Evolutionary conservation across 35 echinoderm and acorn worm species (phyloP).

Genomic region (Anneissia japonica): DNA sequence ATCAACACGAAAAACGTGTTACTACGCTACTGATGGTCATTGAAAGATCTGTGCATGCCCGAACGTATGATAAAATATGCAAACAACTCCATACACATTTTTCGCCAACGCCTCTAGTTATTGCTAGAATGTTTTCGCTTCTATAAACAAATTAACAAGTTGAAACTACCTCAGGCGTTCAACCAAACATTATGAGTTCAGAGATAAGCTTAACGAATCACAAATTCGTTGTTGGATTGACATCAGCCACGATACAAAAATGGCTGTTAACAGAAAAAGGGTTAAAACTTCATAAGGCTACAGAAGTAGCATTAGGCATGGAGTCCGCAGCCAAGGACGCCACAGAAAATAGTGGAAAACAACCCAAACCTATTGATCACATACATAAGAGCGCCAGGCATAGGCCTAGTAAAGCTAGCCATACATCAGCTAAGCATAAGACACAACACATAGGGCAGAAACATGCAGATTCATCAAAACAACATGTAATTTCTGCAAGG

Average conservation of each 20-base stretch:
- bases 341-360: too few species aligned
- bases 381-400: too few species aligned
- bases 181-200: background rate
- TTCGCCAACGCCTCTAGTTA: background rate
- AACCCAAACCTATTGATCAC: too few species aligned
- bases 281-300: background rate
- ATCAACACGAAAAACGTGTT: background rate
- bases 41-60: background rate
- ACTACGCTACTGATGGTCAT: background rate
- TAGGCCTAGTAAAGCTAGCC: too few species aligned
- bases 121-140: background rate
- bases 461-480: too few species aligned
- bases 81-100: background rate
- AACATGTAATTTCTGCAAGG: too few species aligned
- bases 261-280: background rate
- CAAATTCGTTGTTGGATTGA: background rate
- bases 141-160: background rate
- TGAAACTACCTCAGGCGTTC: background rate
- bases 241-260: background rate
- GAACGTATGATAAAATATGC: background rate
- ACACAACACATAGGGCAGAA: too few species aligned
- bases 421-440: too few species aligned
- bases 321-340: too few species aligned
- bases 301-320: too few species aligned
- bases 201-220: background rate